phyloP scores from a whole-genome alignment of 2,797 vertebrate species.

The Characodon lateralis region DNA sequence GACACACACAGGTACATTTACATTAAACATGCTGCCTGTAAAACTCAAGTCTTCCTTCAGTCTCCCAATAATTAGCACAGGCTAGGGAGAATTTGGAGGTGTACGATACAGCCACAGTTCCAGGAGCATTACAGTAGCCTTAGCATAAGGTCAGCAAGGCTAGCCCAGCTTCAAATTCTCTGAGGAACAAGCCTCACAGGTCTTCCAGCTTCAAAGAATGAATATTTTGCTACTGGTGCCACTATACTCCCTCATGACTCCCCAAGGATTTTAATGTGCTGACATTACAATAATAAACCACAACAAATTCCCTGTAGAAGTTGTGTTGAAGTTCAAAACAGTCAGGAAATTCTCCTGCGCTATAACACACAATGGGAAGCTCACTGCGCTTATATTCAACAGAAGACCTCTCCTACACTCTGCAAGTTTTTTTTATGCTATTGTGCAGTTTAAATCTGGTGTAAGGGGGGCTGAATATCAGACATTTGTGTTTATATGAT shows the following conservation, averaged over 20 bases:
- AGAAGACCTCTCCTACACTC: neutral
- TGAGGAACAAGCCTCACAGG: neutral
- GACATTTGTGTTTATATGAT: slow-evolving; percentile 1
- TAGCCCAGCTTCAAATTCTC: neutral
- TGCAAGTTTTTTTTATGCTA: neutral
- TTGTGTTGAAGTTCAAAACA: neutral
- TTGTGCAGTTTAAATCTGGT: slow-evolving; percentile 2
- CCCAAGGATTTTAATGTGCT: neutral
- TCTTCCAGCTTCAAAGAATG: neutral
- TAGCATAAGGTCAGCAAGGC: neutral
- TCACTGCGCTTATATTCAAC: neutral
- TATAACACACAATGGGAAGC: neutral
- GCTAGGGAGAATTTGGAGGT: slow-evolving; percentile 1
- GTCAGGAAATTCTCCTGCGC: neutral
- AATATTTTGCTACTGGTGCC: neutral
- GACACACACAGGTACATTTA: neutral
- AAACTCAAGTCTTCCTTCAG: neutral
- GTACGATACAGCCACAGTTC: neutral
- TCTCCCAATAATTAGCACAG: neutral
- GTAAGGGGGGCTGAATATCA: neutral
- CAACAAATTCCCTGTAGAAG: neutral
- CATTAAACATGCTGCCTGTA: neutral
- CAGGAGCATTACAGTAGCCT: neutral
- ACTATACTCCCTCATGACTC: neutral
- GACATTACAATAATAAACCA: neutral